Evolutionary conservation across 2,113 vertebrate species (phyloP).

Genomic region (Microtus montanus): DNA sequence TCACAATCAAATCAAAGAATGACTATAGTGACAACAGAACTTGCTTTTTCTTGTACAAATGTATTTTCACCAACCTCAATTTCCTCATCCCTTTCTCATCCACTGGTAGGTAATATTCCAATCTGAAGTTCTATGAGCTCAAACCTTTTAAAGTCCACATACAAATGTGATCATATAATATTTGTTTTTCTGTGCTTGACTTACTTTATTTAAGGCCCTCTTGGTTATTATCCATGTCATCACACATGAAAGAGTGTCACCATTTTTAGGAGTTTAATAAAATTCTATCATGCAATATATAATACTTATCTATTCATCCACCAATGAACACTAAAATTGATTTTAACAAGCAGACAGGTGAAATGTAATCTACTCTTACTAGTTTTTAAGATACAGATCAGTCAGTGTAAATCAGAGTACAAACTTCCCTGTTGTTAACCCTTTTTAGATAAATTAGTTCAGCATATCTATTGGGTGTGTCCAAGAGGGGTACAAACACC

Average conservation of each 20-base stretch:
- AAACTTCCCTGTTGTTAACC: not conserved
- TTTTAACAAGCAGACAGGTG: not conserved
- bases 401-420: not conserved
- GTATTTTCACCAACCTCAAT: not conserved
- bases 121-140: not conserved
- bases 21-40: not conserved
- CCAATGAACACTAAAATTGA: not conserved
- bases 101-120: not conserved
- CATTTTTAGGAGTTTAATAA: not conserved
- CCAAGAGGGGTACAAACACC: not conserved
- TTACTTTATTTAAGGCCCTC: not conserved
- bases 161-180: not conserved
- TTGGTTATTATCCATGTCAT: too few relatives aligned
- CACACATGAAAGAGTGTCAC: not conserved
- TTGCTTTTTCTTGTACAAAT: not conserved
- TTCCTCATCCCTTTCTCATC: not conserved
- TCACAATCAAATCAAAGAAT: not conserved
- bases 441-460: not conserved
- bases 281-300: not conserved
- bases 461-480: not conserved
- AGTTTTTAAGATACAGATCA: not conserved
- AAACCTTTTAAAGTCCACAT: not conserved
- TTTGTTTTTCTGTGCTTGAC: not conserved
- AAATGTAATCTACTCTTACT: not conserved
- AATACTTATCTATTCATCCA: not conserved